Conservation (phyloP, 2,888 invertebrate genomes). For the Brenthis hecate region DNA sequence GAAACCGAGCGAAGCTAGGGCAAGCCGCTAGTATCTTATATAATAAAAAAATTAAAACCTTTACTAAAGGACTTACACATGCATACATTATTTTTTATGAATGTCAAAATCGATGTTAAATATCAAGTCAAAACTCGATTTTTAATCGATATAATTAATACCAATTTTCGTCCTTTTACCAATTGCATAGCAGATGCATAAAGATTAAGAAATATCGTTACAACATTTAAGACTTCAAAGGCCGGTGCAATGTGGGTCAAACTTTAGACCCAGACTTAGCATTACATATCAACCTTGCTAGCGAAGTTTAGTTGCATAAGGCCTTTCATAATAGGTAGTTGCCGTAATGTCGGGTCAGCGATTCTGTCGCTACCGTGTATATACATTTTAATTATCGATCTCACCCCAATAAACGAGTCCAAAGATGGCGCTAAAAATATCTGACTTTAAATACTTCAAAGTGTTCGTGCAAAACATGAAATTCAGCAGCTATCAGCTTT, state of each 20-base stretch:
- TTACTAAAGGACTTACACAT: not conserved
- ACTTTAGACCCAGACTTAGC: slow-evolving; percentile 56
- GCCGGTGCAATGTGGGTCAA: slow-evolving; percentile 60
- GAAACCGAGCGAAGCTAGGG: no score
- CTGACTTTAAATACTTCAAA: slow-evolving; percentile 33
- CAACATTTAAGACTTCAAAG: slow-evolving; percentile 39
- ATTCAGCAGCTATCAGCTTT: slow-evolving; percentile 23
- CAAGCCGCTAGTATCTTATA: no score
- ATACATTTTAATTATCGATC: slow-evolving; percentile 48
- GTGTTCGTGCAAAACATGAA: slow-evolving; percentile 15
- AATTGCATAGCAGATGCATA: slow-evolving; percentile 36
- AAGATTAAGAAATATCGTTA: slow-evolving; percentile 33
- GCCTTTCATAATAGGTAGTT: slow-evolving; percentile 52
- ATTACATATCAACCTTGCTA: slow-evolving; percentile 56
- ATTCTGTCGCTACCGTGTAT: slow-evolving; percentile 39
- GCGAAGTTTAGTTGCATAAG: slow-evolving; percentile 59
- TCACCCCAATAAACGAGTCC: slow-evolving; percentile 19
- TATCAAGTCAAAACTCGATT: slow-evolving; percentile 9
- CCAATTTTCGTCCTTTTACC: slow-evolving; percentile 25
- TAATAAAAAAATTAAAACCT: no score
- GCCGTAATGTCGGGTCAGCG: slow-evolving; percentile 46
- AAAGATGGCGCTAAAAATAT: slow-evolving; percentile 24
- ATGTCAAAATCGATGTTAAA: slow-evolving; percentile 19
- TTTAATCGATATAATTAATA: slow-evolving; percentile 17
- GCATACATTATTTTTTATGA: slow-evolving; percentile 2